Conservation (phyloP, 2,113 vertebrate species). For the Odontesthes bonariensis region DNA sequence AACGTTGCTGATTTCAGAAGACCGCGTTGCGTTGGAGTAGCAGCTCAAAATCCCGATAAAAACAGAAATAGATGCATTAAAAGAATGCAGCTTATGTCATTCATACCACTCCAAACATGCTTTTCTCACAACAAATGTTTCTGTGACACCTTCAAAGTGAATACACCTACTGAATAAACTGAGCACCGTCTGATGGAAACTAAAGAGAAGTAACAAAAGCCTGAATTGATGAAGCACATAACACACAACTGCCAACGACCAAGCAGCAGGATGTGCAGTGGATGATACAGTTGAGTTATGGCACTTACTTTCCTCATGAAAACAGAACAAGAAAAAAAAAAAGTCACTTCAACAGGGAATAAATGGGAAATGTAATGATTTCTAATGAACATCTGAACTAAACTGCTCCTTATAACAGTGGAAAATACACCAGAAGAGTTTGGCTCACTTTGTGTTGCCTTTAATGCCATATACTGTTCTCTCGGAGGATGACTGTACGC, state of each 20-base stretch:
- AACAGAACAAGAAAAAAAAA: neutral
- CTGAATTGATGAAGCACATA: neutral
- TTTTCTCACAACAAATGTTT: constrained; percentile 49
- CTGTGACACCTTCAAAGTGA: constrained; percentile 25
- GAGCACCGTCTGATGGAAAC: constrained; percentile 58
- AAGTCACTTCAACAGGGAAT: too few relatives aligned
- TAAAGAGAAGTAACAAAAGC: constrained; percentile 2
- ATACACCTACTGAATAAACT: constrained; percentile 55
- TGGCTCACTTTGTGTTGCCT: constrained; percentile 40
- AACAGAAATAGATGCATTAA: constrained; percentile 13
- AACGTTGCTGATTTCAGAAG: constrained; percentile 13
- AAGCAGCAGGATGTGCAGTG: neutral
- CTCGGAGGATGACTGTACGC: constrained; percentile 24
- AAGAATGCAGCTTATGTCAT: neutral
- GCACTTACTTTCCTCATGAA: constrained; percentile 40
- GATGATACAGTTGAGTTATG: constrained; percentile 38
- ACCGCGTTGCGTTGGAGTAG: constrained; percentile 39
- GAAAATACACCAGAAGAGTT: constrained; percentile 22
- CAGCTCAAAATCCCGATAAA: constrained; percentile 32
- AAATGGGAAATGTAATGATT: too few relatives aligned
- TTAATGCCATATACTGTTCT: constrained; percentile 26
- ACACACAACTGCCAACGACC: neutral
- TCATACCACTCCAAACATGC: constrained; percentile 7
- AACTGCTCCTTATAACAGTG: too few relatives aligned
- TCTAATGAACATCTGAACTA: too few relatives aligned